A percentile compares a stretch with the other conserved stretches of the same genome.
Conservation (phyloP, 1,140 invertebrate genomes). For the Ceratoteleas bidentatus region DNA sequence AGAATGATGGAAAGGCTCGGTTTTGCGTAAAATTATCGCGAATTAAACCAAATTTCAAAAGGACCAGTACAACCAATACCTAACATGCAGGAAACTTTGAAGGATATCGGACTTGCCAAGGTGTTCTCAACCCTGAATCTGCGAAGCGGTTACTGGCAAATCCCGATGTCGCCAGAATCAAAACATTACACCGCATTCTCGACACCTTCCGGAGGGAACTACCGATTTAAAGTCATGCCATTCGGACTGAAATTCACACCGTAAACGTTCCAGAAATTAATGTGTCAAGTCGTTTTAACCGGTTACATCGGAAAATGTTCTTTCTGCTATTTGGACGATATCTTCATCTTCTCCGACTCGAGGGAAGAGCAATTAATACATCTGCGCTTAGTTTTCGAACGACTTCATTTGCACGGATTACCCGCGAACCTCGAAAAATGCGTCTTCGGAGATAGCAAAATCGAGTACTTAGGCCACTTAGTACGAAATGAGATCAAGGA, state of each 20-base stretch:
- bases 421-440: neutral
- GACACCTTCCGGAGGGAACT: neutral
- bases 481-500: neutral
- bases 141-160: no score
- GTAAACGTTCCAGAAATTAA: slow-evolving; percentile 1
- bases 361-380: neutral
- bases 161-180: neutral
- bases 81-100: no score
- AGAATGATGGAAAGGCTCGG: neutral
- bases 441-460: neutral
- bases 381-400: neutral
- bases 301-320: slow-evolving; percentile 3
- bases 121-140: neutral
- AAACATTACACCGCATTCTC: neutral
- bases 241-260: neutral
- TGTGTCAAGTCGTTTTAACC: slow-evolving; percentile 1
- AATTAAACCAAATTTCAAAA: neutral
- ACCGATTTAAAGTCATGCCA: neutral
- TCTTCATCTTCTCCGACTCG: neutral
- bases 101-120: neutral
- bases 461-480: neutral
- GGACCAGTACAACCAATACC: no score
- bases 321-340: slow-evolving; percentile 13
- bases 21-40: neutral
- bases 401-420: neutral